Conservation (phyloP, 2,797 vertebrate genomes). For the Phyllotis vaccarum region DNA sequence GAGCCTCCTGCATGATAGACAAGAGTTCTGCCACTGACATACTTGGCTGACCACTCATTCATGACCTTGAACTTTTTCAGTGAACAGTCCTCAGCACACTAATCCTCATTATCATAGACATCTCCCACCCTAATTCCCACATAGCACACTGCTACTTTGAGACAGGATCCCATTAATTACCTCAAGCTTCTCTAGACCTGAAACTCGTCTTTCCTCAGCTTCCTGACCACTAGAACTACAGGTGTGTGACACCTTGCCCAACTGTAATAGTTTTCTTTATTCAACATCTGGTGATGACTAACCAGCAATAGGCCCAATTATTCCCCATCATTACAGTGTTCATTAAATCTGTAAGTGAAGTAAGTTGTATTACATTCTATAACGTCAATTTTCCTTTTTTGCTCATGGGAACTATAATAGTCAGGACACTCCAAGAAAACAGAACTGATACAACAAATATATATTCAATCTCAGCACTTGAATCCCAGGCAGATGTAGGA, state of each 20-base stretch:
- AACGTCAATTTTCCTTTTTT: slow-evolving; percentile 8
- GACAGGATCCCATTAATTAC: background rate
- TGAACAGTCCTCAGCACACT: background rate
- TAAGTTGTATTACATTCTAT: background rate
- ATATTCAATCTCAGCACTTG: background rate
- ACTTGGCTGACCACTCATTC: background rate
- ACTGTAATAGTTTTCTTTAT: background rate
- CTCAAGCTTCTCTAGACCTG: too few relatives aligned
- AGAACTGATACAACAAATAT: background rate
- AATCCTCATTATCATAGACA: background rate
- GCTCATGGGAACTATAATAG: background rate
- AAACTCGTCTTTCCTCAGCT: background rate
- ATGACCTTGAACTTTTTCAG: background rate
- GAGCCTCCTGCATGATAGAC: background rate
- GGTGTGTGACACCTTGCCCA: background rate
- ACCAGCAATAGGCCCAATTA: background rate
- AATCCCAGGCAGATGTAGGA: background rate
- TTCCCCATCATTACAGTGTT: background rate
- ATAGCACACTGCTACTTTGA: background rate
- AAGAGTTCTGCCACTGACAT: background rate
- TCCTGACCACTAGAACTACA: background rate
- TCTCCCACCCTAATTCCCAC: background rate
- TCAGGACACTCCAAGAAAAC: background rate
- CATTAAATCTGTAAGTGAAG: background rate
- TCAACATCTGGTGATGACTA: background rate